Evolutionary conservation across 2,888 invertebrate genomes (phyloP).

Genomic region (Perithous albicinctus): DNA sequence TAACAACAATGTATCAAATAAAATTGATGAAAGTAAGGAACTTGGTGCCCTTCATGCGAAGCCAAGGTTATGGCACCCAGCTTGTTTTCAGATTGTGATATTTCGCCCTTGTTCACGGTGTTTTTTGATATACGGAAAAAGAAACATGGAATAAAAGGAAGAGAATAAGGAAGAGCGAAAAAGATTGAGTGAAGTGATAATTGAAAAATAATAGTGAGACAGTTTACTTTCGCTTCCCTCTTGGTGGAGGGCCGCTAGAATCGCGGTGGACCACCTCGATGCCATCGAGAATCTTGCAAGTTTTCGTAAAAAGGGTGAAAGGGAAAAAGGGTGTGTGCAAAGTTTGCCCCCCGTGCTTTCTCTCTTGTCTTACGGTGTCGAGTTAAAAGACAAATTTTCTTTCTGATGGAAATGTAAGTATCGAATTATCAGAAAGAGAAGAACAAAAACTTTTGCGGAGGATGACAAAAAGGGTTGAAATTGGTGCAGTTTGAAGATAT

Average conservation of each 20-base stretch:
- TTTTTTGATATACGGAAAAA: background rate
- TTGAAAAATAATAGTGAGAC: slow-evolving; percentile 59
- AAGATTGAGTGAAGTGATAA: slow-evolving; percentile 45
- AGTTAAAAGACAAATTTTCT: slow-evolving; percentile 15
- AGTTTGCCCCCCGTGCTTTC: slow-evolving; percentile 18
- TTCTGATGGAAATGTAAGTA: slow-evolving; percentile 12
- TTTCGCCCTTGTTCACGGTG: background rate
- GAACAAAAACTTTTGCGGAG: background rate
- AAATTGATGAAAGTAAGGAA: background rate
- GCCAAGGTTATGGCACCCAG: background rate
- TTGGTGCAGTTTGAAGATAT: background rate
- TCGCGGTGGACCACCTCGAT: background rate
- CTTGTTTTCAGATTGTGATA: background rate
- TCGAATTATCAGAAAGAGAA: background rate
- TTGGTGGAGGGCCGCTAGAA: background rate
- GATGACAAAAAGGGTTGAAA: background rate
- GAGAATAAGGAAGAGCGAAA: background rate
- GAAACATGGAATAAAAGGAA: background rate
- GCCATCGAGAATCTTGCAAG: slow-evolving; percentile 12
- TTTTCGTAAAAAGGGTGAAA: slow-evolving; percentile 13
- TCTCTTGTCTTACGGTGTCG: background rate
- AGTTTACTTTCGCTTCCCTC: slow-evolving; percentile 37
- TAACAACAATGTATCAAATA: background rate
- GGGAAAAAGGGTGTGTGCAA: slow-evolving; percentile 13
- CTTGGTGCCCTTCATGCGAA: background rate